Percentiles rank a stretch among this genome's conserved stretches.
Conservation (phyloP, 2,888 invertebrate species). For the Clitarchus hookeri region DNA sequence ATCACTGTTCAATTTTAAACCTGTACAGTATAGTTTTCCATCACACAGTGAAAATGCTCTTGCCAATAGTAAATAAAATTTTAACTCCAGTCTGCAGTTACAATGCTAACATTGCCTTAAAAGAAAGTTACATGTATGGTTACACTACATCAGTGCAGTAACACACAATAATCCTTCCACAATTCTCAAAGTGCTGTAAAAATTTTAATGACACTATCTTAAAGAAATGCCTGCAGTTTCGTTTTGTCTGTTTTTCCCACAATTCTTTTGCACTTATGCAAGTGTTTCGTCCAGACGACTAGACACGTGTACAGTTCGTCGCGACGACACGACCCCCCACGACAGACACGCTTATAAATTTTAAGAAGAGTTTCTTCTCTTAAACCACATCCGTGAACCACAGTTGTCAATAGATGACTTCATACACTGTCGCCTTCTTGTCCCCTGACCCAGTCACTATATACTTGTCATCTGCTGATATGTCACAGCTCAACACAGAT, state of each 20-base stretch:
- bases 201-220: background rate
- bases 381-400: conserved; percentile 7
- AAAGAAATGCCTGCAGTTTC: background rate
- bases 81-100: background rate
- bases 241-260: background rate
- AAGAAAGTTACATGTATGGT: background rate
- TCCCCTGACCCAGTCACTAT: conserved; percentile 98
- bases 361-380: background rate
- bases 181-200: background rate
- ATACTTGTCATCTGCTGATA: conserved; percentile 96
- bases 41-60: background rate
- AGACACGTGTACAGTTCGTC: conserved; percentile 14
- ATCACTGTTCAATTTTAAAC: background rate
- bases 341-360: background rate
- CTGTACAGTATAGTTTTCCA: background rate
- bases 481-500: conserved; percentile 97
- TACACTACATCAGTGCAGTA: background rate
- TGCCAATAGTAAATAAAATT: background rate
- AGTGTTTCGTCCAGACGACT: background rate
- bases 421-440: conserved; percentile 96
- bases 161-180: conserved; percentile 6
- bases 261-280: background rate
- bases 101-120: background rate
- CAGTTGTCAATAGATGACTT: conserved; percentile 79
- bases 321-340: conserved; percentile 3